Evolutionary conservation across 1,140 invertebrate genomes (phyloP), one percentile per base, ranked within the genome.

Genomic region (Pseudomyrmex gracilis): DNA sequence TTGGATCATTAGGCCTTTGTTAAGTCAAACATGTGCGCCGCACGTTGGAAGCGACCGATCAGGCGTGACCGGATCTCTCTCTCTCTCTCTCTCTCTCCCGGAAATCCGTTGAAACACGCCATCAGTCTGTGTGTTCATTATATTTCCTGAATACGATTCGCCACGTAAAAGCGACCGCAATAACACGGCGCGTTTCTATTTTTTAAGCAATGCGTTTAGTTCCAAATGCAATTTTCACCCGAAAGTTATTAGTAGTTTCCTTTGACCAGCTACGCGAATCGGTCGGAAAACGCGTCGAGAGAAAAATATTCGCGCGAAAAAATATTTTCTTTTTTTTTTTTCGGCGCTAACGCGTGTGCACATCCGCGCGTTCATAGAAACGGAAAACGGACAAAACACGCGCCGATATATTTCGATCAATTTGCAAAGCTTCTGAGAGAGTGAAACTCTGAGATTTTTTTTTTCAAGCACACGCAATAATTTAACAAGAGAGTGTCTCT

Each of bases 1-100:
- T 92, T 92, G 90, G 87, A 82, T 89, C 83, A 92, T 91, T 90
- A 91, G 84, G 84, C 85, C 82, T 76, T 90, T 87, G 90, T 90
- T 90, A 91, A 85, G 84, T 70, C 64, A 78, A 80, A 84, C 85
- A 84, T 60, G 82, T 70, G 58, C 77, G 64, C 76, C 58, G 73
- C 34, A 34, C 49, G 73, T 60, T 67, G 63, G n/a, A 49, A 20
- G 34, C 58, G 7, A 58, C 47, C 55, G 60, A 78, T 83, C 53
- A 67, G 78, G 34, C 63, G 73, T 47, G 17, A 58, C 20, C 49
- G n/a, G 66, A 34, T 34, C 34, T 34, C 34, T 34, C 3, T 34
- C 34, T 34, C 34, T 34, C 34, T 34, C 34, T 34, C 34, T 34
- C 5, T 34, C 5, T 34, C 0, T 34, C 34, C 4, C 0, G 7